Base-by-base conservation (phyloP, 2,797 vertebrate species). In the Propithecus deckenii region DNA sequence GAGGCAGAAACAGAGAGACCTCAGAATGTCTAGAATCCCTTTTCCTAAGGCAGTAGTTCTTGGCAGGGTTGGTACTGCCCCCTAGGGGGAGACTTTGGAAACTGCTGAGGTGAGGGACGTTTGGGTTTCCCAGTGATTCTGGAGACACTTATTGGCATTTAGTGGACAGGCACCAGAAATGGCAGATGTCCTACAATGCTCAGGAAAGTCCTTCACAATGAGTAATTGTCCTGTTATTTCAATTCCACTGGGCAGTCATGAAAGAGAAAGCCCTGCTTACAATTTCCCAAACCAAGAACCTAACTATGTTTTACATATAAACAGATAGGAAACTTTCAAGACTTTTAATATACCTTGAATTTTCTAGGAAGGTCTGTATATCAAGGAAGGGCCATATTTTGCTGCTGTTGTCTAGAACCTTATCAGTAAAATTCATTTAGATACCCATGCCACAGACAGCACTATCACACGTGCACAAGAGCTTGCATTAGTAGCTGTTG, bases 11-110 rank as follows among this genome's bases (percentile, higher is more conserved):
- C 76, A 86, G 71, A 80, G 18, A 84, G n/a, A 67, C 76, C 9
- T 90, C 76, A 7, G 18, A 76, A 67, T 30, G 1, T 14, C 71
- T 18, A 86, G 55, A 57, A 89, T 61, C 23, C 57, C 57, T 81
- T 59, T 89, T 38, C 15, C 28, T 57, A 86, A 50, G 38, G 38
- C 59, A 88, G 32, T 38, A 28, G n/a, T 74, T 89, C 67, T 94
- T 50, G 48, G 74, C n/a, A 89, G 85, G 43, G 25, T 89, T 83
- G 48, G 80, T 46, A 92, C 88, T 92, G 92, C 23, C 96, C 86
- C 92, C 48, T 84, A 84, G 50, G 14, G 95, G 91, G 13, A 86
- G 59, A 3, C n/a, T 22, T 52, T 74, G 35, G 89, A 35, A 95
- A 81, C 48, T 83, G 52, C 30, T 57, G 9, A 38, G 41, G 14